Evolutionary conservation across 2,797 vertebrate species (phyloP).

Genomic region (Neopelma chrysocephalum): DNA sequence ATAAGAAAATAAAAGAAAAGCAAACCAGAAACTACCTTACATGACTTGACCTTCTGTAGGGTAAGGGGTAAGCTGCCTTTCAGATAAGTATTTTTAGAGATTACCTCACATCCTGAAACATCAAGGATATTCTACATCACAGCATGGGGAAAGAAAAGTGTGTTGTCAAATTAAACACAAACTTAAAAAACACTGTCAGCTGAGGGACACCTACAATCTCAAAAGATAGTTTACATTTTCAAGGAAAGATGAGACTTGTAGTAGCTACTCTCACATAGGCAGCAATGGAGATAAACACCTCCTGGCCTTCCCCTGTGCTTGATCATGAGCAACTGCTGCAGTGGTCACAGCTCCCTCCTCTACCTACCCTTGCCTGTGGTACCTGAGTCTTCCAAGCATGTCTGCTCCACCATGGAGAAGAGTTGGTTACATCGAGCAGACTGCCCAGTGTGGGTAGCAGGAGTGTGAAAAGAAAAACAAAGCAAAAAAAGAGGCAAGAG

Average conservation of each 20-base stretch:
- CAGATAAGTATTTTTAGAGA: not conserved
- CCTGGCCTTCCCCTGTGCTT: not conserved
- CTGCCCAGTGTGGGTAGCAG: not conserved
- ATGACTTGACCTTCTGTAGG: not conserved
- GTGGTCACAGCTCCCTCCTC: not conserved
- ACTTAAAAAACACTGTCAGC: not conserved
- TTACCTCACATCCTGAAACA: not conserved
- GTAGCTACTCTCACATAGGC: not conserved
- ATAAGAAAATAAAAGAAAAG: not conserved
- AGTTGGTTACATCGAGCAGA: not conserved
- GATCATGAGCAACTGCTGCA: not conserved
- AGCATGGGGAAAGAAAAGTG: not conserved
- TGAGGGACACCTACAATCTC: not conserved
- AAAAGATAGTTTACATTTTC: not conserved
- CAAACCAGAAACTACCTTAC: not conserved
- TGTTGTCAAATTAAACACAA: not conserved
- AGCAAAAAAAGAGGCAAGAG: not conserved
- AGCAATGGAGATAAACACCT: not conserved
- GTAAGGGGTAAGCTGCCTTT: not conserved
- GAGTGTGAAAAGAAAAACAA: not conserved
- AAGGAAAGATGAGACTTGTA: not conserved
- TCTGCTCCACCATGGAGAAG: not conserved
- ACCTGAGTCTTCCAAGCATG: not conserved
- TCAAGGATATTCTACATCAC: not conserved
- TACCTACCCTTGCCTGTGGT: rapidly evolving